Evolutionary conservation across 2,888 invertebrate species (phyloP).

Genomic region (Marronus borbonicus): DNA sequence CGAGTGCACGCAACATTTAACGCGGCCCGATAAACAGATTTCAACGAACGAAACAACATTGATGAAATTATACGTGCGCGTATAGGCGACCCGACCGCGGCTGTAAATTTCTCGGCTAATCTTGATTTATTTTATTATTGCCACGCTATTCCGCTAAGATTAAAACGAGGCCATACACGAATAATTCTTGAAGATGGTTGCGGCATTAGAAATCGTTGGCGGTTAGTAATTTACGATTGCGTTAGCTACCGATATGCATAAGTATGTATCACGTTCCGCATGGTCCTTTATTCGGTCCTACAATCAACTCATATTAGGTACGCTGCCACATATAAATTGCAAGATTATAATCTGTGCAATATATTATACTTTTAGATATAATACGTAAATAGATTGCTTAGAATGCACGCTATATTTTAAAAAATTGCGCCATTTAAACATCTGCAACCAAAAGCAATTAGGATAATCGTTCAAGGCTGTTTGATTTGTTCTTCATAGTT

Average conservation of each 20-base stretch:
- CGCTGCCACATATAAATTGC: background rate
- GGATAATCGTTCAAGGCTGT: too few relatives aligned
- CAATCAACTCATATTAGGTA: background rate
- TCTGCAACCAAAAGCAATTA: too few relatives aligned
- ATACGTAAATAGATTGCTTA: too few relatives aligned
- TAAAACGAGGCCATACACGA: background rate
- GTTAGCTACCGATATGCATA: background rate
- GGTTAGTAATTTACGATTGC: constrained; percentile 26
- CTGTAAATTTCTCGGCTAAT: constrained; percentile 32
- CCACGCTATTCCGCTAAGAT: constrained; percentile 32
- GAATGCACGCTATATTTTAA: too few relatives aligned
- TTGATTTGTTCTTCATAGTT: too few relatives aligned
- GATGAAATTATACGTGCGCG: constrained; percentile 34
- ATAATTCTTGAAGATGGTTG: constrained; percentile 23
- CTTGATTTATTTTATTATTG: constrained; percentile 33
- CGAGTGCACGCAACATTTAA: background rate
- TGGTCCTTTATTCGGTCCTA: background rate
- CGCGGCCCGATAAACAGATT: constrained; percentile 25
- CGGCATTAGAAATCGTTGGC: constrained; percentile 6
- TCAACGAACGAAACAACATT: constrained; percentile 31
- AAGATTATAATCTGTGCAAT: background rate
- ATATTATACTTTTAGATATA: too few relatives aligned
- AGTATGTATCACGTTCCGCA: background rate
- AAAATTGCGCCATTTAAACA: too few relatives aligned
- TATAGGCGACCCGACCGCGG: background rate